Percentiles rank a stretch among this genome's conserved stretches.
phyloP scores from a whole-genome alignment of 2,888 invertebrate genomes.

The Stenurella melanura region DNA sequence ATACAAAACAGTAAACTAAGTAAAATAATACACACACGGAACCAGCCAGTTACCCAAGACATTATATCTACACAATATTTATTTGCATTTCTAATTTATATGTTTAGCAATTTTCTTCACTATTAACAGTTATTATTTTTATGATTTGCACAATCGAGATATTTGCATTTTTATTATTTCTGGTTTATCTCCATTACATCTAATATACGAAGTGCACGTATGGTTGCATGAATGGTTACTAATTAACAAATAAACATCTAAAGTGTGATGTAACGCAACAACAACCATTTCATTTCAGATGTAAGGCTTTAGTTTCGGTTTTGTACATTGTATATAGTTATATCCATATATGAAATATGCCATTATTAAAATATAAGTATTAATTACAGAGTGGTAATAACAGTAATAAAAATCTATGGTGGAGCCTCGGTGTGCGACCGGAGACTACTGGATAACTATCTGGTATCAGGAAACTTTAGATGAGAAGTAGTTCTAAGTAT shows the following conservation, averaged over 20 bases:
- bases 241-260: conserved; percentile 3
- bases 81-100: neutral
- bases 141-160: conserved; percentile 2
- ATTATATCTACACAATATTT: neutral
- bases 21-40: no score
- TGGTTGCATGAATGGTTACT: neutral
- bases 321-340: neutral
- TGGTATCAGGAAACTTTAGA: no score
- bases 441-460: no score
- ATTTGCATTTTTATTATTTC: neutral
- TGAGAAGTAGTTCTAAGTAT: no score
- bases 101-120: neutral
- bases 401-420: no score
- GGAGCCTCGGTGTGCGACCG: no score
- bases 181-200: neutral
- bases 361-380: no score
- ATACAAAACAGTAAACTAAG: no score
- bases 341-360: no score
- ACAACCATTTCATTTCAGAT: neutral
- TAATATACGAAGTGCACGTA: neutral
- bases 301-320: neutral
- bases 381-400: no score
- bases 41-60: neutral
- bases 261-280: neutral
- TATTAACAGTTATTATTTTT: neutral